Conservation (phyloP, 2,797 vertebrate species). For the Siniperca scherzeri region DNA sequence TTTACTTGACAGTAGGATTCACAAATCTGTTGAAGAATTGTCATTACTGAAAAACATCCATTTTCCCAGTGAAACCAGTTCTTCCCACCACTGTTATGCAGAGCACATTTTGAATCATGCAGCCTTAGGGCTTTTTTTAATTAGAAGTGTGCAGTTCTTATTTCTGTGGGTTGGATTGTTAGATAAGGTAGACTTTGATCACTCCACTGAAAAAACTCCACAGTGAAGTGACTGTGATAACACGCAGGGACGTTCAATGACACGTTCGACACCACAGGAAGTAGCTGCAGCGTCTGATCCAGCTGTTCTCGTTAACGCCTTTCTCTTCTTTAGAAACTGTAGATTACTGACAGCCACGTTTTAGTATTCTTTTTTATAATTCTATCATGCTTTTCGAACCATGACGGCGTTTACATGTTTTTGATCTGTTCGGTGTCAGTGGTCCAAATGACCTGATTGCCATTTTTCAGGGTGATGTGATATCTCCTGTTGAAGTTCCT, state of each 20-base stretch:
- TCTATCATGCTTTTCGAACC: neutral
- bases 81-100: neutral
- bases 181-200: constrained; percentile 56
- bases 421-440: constrained; percentile 7
- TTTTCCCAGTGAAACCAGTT: constrained; percentile 24
- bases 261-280: constrained; percentile 24
- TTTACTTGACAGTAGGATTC: neutral
- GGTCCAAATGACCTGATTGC: constrained; percentile 1
- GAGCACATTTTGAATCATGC: neutral
- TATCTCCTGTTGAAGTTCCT: neutral
- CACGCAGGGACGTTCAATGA: constrained; percentile 11
- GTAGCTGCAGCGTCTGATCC: constrained; percentile 24
- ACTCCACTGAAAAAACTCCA: neutral
- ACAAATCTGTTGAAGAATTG: neutral
- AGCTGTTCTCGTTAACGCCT: constrained; percentile 35
- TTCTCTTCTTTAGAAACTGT: neutral
- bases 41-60: neutral
- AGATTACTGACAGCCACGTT: neutral
- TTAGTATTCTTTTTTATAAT: neutral
- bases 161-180: constrained; percentile 14
- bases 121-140: constrained; percentile 19
- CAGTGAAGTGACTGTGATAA: constrained; percentile 23
- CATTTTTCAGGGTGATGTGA: neutral
- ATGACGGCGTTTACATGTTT: neutral
- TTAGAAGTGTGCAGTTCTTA: constrained; percentile 16